Evolutionary conservation across 2,113 vertebrate species (phyloP), one percentile per base, ranked within the genome.

Genomic region (Turdus rufiventris): DNA sequence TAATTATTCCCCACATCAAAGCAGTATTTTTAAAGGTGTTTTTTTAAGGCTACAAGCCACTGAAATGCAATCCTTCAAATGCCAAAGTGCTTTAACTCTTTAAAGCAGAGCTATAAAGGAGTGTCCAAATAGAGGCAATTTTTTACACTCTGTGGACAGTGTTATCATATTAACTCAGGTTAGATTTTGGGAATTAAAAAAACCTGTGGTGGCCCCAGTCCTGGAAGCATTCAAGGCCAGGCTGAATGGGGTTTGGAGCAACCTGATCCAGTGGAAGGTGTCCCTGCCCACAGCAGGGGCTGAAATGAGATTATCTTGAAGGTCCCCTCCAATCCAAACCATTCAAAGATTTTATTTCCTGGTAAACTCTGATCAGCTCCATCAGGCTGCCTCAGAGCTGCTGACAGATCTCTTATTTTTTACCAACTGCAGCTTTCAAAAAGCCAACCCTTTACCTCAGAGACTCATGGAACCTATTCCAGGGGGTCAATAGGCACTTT

Each of bases 321-420:
- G 21, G 2, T 14, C 12, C 5, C 5, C 33, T 48, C 14, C 10
- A 23, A 48, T 18, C 15, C 61, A 47, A 31, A 24, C 8, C 29
- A 14, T 73, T 54, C 29, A 34, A 66, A 16, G n/a, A 20, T 54
- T 73, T 71, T 47, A 13, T 95, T 87, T 81, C 36, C 77, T 63
- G 28, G 14, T 48, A 57, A 85, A 4, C 1, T 63, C 2, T 0
- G 2, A 65, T 76, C 54, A 53, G 7, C 33, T 88, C 53, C 60
- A 13, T 28, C 38, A 51, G 31, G 14, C 23, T 84, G 85, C 83
- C 57, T 94, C 75, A 91, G 47, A 86, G 68, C 26, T 43, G 42
- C 72, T 88, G 94, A 77, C 83, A 80, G 48, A 47, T 68, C 18
- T 61, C 42, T 61, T 63, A 31, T 79, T 70, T 91, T 83, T 85